Percentiles rank a stretch among this genome's conserved stretches.
These are phyloP conservation scores for Noctuana brunneofusca DNA, from an alignment of 2,888 invertebrate species.

Conservation along the genomic window DNA sequence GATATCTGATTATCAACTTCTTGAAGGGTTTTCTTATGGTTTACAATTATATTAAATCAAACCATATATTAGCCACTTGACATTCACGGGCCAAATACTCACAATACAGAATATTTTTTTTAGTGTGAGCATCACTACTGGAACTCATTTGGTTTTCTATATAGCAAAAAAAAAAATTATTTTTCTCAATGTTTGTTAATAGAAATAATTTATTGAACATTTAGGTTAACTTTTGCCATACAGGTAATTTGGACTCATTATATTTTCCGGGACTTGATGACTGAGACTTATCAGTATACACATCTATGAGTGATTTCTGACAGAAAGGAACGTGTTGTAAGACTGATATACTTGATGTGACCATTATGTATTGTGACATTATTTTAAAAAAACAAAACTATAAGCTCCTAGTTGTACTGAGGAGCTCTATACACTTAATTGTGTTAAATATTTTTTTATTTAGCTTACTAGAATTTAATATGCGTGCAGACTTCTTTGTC, in stretches of 20 bases:
- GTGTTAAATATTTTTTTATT: background rate
- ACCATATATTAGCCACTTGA: too few relatives aligned
- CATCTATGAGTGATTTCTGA: background rate
- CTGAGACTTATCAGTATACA: slow-evolving; percentile 1
- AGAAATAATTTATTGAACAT: background rate
- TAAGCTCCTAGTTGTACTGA: background rate
- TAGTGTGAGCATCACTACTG: too few relatives aligned
- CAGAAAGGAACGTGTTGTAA: slow-evolving; percentile 1
- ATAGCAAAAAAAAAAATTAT: too few relatives aligned
- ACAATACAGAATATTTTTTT: too few relatives aligned
- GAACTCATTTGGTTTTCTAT: too few relatives aligned
- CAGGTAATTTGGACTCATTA: background rate
- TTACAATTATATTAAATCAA: too few relatives aligned
- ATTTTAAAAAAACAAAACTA: background rate
- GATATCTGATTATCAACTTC: too few relatives aligned
- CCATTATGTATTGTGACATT: background rate
- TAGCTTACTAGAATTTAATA: background rate
- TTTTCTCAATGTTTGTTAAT: background rate
- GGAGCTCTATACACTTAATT: background rate
- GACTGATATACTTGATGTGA: slow-evolving; percentile 13
- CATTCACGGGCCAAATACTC: too few relatives aligned
- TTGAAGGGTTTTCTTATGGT: too few relatives aligned
- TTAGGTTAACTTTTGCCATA: background rate
- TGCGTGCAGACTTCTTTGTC: background rate
- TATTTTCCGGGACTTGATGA: background rate